Percentiles rank a stretch among this genome's conserved stretches.
Evolutionary conservation across 1,140 invertebrate species (phyloP).

Genomic region (Bombus polaris): DNA sequence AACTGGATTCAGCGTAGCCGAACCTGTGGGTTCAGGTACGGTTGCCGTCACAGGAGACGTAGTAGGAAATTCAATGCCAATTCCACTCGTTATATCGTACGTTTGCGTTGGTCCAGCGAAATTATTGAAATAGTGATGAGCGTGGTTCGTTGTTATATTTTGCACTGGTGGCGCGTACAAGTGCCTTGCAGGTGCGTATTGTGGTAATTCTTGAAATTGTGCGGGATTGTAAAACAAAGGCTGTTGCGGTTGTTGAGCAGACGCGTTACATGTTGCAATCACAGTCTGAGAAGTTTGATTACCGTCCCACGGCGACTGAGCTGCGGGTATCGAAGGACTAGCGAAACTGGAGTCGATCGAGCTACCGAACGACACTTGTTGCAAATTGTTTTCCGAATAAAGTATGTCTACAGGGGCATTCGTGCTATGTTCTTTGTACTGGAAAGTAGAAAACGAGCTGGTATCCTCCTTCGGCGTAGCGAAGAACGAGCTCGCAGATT

Average conservation of each 20-base stretch:
- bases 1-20: slow-evolving; percentile 76
- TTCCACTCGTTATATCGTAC: not conserved
- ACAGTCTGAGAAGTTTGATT: not conserved
- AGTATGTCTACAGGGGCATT: not conserved
- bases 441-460: not conserved
- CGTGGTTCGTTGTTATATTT: slow-evolving; percentile 2
- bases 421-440: slow-evolving; percentile 25
- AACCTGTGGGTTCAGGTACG: slow-evolving; percentile 77
- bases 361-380: not conserved
- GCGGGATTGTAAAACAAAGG: slow-evolving; percentile 71
- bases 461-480: not conserved
- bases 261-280: not conserved
- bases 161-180: not conserved
- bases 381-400: not conserved
- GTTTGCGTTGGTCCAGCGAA: not conserved
- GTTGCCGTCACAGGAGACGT: slow-evolving; percentile 40
- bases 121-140: slow-evolving; percentile 22
- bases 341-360: not conserved
- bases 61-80: not conserved
- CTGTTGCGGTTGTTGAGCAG: not conserved
- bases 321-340: not conserved
- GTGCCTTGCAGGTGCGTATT: not conserved
- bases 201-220: slow-evolving; percentile 57
- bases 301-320: slow-evolving; percentile 19
- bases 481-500: slow-evolving; percentile 35